These are phyloP conservation scores for Sepioteuthis lessoniana DNA, from an alignment of 2,888 invertebrate species.

Conservation along the genomic window DNA sequence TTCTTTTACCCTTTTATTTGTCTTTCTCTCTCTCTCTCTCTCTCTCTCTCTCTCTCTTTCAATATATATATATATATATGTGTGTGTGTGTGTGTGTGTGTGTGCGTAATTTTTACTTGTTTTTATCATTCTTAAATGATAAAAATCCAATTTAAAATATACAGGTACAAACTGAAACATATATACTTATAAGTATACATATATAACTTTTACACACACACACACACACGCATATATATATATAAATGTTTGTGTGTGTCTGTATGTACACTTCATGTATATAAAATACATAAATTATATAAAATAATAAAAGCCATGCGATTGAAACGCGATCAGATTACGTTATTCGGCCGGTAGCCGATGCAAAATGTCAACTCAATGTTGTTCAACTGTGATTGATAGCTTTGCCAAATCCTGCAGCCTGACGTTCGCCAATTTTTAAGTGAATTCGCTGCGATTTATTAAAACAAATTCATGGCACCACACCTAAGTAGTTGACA, in stretches of 20 bases:
- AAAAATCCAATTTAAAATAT: too few relatives aligned
- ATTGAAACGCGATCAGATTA: not conserved
- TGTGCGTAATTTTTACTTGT: too few relatives aligned
- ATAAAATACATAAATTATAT: conserved; percentile 2
- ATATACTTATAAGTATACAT: not conserved
- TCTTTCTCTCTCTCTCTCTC: too few relatives aligned
- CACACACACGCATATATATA: too few relatives aligned
- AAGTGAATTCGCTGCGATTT: conserved; percentile 3
- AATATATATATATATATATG: too few relatives aligned
- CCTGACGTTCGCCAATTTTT: not conserved
- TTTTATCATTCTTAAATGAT: too few relatives aligned
- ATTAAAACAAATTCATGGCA: not conserved
- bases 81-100: too few relatives aligned
- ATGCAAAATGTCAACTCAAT: not conserved
- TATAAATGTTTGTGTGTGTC: not conserved
- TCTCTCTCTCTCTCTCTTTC: too few relatives aligned
- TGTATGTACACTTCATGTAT: not conserved
- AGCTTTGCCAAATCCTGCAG: too few relatives aligned
- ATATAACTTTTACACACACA: too few relatives aligned
- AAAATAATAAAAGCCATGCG: not conserved
- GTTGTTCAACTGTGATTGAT: conserved; percentile 7
- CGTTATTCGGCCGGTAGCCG: not conserved
- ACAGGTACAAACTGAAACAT: not conserved
- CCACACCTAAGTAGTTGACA: not conserved
- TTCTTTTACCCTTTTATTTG: too few relatives aligned